phyloP scores from a whole-genome alignment of 2,888 invertebrate genomes.

The Alitta virens region DNA sequence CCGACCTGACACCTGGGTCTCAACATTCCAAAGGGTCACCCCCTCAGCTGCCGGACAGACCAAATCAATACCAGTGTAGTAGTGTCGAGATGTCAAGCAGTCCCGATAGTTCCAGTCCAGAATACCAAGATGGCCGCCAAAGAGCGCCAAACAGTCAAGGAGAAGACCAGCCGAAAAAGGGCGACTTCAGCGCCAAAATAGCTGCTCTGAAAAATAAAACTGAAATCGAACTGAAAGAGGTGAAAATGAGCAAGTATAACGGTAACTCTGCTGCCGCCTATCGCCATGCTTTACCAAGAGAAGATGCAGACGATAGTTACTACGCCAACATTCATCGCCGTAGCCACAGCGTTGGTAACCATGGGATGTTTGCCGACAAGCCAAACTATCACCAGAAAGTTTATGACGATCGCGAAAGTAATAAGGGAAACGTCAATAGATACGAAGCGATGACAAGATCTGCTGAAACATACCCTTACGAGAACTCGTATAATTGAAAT shows the following conservation, averaged over 20 bases:
- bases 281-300: not conserved
- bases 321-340: constrained; percentile 1
- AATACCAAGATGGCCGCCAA: constrained; percentile 2
- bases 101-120: constrained; percentile 17
- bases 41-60: not conserved
- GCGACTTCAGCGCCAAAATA: not conserved
- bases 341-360: constrained; percentile 13
- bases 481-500: no score
- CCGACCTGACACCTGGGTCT: constrained; percentile 6
- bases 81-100: not conserved
- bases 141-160: not conserved
- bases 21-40: not conserved
- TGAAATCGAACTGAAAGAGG: not conserved
- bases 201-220: not conserved
- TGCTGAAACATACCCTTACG: no score
- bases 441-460: no score
- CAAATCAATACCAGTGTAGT: not conserved
- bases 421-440: no score
- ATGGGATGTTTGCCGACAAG: not conserved
- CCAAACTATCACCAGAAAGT: not conserved
- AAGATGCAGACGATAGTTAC: not conserved
- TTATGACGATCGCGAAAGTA: no score
- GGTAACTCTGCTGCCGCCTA: not conserved
- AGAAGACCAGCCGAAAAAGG: not conserved
- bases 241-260: constrained; percentile 1